A percentile compares a stretch with the other conserved stretches of the same genome.
Conservation (phyloP, 2,888 invertebrate species). For the Polyommatus iphigenia region DNA sequence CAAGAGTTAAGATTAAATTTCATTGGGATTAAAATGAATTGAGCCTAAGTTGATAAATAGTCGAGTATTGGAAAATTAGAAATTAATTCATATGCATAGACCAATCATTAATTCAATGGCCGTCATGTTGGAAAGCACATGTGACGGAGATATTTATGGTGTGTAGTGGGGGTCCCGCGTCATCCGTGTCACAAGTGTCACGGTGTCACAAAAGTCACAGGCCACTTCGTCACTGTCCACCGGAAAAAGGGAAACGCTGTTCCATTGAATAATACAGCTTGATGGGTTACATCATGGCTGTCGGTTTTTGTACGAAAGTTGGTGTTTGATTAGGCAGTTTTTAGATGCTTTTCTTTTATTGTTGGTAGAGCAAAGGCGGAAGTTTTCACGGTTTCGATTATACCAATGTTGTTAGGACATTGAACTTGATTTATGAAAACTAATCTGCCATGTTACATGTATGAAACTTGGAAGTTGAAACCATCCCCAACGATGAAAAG, state of each 20-base stretch:
- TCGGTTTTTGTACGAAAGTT: slow-evolving; percentile 2
- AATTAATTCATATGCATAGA: neutral
- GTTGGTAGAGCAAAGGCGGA: neutral
- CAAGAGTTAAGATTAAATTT: no score
- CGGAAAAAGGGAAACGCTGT: slow-evolving; percentile 25
- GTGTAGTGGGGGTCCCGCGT: slow-evolving; percentile 30
- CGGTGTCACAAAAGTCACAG: slow-evolving; percentile 9
- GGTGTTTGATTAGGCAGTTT: neutral
- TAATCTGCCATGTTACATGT: neutral
- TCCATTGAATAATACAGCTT: slow-evolving; percentile 12
- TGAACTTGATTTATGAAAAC: neutral
- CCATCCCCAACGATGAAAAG: no score
- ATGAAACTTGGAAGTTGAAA: no score
- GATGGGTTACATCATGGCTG: slow-evolving; percentile 1
- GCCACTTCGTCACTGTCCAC: slow-evolving; percentile 28
- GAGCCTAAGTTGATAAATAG: neutral
- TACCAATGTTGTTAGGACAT: neutral
- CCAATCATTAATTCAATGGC: neutral
- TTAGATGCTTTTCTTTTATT: neutral
- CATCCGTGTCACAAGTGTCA: neutral
- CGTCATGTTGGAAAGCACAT: neutral
- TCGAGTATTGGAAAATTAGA: neutral
- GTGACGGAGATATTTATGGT: slow-evolving; percentile 31
- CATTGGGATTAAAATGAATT: no score
- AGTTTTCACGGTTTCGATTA: neutral